Base-by-base conservation (phyloP, 2,888 invertebrate genomes). In the Hirtodrosophila trivittata region DNA sequence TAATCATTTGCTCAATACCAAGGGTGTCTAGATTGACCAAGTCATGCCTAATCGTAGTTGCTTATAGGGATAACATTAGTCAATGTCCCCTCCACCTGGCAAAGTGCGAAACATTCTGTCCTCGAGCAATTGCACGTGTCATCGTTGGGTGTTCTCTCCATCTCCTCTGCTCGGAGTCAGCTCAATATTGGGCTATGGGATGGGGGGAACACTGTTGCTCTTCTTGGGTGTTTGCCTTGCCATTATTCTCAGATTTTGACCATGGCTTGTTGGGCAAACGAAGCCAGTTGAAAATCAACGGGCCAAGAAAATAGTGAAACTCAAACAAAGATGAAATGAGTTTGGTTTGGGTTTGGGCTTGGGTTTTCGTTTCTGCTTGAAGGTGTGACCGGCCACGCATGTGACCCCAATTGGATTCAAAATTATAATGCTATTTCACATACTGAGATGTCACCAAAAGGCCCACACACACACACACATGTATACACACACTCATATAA, bases 301-400 rank as follows among this genome's bases (percentile, higher is more conserved):
- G 47, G 32, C 41, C 38, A 60, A 66, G 51, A 69, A 68, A 62
- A 62, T 65, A 39, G 51, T 54, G 77, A 77, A 80, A 80, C 62
- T 42, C 68, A 65, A 75, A 65, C 69, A 58, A 46, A 62, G 43
- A 46, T 51, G 55, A 64, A 59, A 75, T 57, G 47, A 59, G 63
- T 52, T 55, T 57, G 26, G 43, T 30, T 57, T n/a, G 32, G 28
- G 16, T 28, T 13, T 30, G 35, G 9, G 16, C 1, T 6, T 35
- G 8, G 3, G 35, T n/a, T 32, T 25, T 45, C 1, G 14, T 57
- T 32, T 38, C 13, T 12, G 38, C 21, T 41, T 49, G 60, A 66
- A 63, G 82, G 82, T 77, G 85, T 72, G 78, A 77, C 86, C 74
- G 71, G 50, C 84, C 64, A 78, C 77, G 86, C 83, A 81, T 86